Base-by-base conservation (phyloP, 2,888 invertebrate genomes). In the Andrena camellia region DNA sequence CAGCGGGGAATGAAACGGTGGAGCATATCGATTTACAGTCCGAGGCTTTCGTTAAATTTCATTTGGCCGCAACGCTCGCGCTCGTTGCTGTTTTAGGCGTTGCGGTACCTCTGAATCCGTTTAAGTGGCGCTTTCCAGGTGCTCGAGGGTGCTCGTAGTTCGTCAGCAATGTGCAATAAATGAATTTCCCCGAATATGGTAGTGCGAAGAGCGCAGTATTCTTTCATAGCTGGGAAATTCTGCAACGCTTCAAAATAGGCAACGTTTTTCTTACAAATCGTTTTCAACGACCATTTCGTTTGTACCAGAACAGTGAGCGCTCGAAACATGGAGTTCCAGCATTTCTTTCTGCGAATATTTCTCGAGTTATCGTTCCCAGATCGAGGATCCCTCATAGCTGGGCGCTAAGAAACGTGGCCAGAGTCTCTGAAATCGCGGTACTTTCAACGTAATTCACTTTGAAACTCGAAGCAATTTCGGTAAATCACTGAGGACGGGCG, bases 381-480 rank as follows among this genome's bases (percentile, higher is more conserved):
- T 57, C 23, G 72, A 35, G 72, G 74, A 68, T 84, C 76, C 48
- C 59, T 17, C 68, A 66, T 33, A 20, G 35, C 2, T 42, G 17
- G 33, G 10, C 59, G 67, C 72, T 50, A 70, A 75, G 76, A 74
- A 81, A 73, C 35, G 54, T 72, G 78, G 66, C 42, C 35, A 50
- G 80, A 80, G 81, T 78, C 69, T 79, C 83, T 48, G 78, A 62
- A 79, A 82, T 76, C 64, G 71, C n/a, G 63, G 42, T 42, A 42
- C 42, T 42, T 42, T 42, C 42, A 42, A 42, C 42, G 76, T 89
- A 90, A 88, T 88, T 90, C 84, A 88, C 87, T 87, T 89, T 85
- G 83, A 83, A 89, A 86, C 86, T 89, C 64, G 42, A 60, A 71
- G 81, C 83, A 87, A 90, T 90, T 88, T 81, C 84, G 83, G 85